phyloP scores from a whole-genome alignment of 2,113 vertebrate genomes.

The Ophthalmolycus amberensis region DNA sequence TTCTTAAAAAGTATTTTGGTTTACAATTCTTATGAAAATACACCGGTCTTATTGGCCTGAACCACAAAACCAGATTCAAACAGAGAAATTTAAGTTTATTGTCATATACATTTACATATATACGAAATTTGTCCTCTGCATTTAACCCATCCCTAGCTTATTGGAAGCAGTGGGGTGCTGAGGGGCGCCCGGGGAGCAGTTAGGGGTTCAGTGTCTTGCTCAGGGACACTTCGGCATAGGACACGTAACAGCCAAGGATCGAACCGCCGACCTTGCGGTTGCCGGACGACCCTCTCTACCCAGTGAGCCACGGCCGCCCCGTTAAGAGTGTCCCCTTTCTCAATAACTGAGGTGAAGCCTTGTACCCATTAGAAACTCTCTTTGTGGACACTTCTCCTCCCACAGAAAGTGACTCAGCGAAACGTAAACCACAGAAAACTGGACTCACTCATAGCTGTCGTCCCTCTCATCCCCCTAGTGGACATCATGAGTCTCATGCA shows the following conservation, averaged over 20 bases:
- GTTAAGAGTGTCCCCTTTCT: background rate
- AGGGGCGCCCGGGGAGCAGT: no score
- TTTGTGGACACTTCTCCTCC: background rate
- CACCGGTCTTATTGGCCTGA: background rate
- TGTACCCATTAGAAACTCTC: background rate
- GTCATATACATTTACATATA: no score
- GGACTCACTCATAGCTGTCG: background rate
- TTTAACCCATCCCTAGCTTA: no score
- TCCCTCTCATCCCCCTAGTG: background rate
- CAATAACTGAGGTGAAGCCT: background rate
- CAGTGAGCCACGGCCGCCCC: no score
- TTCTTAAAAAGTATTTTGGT: background rate
- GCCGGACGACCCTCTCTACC: no score
- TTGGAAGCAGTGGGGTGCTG: no score
- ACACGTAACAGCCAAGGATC: no score
- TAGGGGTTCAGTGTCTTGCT: no score
- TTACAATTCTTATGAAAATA: background rate
- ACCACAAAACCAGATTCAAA: background rate
- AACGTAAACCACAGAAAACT: background rate
- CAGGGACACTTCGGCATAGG: no score
- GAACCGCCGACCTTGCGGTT: no score
- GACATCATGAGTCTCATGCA: background rate
- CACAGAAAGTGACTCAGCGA: slow-evolving; percentile 1
- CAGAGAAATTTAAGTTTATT: no score
- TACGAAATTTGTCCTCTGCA: no score